phyloP scores from a whole-genome alignment of 2,113 vertebrate genomes.

The cattle (Bos taurus) region DNA sequence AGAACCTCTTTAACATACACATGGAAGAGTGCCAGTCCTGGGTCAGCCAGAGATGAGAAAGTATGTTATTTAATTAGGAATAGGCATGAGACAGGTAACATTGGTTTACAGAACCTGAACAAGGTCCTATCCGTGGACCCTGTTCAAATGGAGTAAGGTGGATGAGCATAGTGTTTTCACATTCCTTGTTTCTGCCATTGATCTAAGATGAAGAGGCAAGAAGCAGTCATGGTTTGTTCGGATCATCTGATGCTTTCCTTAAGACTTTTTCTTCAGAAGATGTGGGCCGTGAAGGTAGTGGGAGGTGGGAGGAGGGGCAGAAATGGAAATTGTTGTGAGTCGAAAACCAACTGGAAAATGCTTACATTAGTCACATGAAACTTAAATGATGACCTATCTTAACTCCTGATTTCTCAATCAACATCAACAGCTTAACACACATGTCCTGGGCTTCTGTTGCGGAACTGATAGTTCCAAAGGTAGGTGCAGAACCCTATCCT shows the following conservation, averaged over 20 bases:
- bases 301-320: accelerated
- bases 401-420: not conserved
- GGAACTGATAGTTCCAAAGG: not conserved
- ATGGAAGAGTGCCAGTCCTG: too few species aligned
- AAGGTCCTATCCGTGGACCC: not conserved
- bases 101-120: not conserved
- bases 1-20: not conserved
- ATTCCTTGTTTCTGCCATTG: not conserved
- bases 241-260: not conserved
- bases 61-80: not conserved
- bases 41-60: not conserved
- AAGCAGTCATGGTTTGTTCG: not conserved
- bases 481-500: not conserved
- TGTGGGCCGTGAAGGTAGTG: not conserved
- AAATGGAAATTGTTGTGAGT: not conserved
- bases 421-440: not conserved
- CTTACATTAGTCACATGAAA: not conserved
- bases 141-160: not conserved
- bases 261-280: not conserved
- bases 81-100: not conserved
- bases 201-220: not conserved
- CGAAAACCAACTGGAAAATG: not conserved
- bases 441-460: not conserved
- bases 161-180: not conserved
- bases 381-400: not conserved